Evolutionary conservation across 2,797 vertebrate genomes (phyloP).

Genomic region (Pseudochirops cupreus): DNA sequence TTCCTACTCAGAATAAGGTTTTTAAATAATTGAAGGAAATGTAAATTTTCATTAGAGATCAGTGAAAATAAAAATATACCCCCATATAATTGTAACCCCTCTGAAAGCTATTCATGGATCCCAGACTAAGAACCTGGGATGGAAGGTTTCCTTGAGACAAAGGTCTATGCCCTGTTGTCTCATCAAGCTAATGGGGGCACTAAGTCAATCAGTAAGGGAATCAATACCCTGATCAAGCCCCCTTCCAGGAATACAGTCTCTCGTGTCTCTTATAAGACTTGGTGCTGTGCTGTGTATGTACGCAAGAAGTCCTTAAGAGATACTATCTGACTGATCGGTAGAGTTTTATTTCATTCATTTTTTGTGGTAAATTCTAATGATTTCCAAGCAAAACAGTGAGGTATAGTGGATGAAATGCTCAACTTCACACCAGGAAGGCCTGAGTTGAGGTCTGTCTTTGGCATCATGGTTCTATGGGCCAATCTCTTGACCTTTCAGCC

Average conservation of each 20-base stretch:
- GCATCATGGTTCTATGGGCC: background rate
- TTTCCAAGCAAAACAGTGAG: background rate
- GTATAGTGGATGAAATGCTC: background rate
- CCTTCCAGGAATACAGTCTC: background rate
- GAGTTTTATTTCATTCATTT: background rate
- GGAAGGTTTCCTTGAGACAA: background rate
- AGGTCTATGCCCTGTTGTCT: background rate
- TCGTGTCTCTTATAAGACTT: background rate
- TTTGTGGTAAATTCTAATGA: background rate
- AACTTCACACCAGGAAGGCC: background rate
- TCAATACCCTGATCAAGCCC: background rate
- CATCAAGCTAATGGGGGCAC: background rate
- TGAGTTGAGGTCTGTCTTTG: background rate
- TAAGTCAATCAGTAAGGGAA: background rate
- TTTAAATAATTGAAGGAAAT: background rate
- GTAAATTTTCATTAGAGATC: background rate
- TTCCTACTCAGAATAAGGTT: background rate
- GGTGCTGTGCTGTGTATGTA: background rate
- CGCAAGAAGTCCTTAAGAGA: background rate
- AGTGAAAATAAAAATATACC: background rate
- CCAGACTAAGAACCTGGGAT: background rate
- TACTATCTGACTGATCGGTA: background rate
- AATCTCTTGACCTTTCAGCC: background rate
- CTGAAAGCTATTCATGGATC: background rate
- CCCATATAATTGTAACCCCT: background rate